These are phyloP conservation scores for Hirundo rustica DNA, from an alignment of 2,797 vertebrate species.

Conservation along the genomic window DNA sequence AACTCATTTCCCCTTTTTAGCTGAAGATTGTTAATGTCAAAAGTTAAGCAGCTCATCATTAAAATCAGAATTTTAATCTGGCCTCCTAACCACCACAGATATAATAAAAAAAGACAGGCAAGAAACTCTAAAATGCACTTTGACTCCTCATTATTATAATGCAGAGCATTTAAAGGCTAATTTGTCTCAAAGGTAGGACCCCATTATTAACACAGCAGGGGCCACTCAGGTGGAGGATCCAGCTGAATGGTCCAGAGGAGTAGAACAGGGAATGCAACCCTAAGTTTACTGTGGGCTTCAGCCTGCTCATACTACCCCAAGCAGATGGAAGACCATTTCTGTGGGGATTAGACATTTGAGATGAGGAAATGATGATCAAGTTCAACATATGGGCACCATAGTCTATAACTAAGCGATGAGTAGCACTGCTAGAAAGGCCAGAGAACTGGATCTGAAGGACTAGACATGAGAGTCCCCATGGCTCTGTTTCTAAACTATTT, in stretches of 20 bases:
- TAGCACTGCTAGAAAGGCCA: not conserved
- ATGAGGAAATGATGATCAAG: not conserved
- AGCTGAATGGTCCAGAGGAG: not conserved
- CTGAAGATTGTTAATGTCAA: not conserved
- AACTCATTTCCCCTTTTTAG: not conserved
- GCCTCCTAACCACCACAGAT: not conserved
- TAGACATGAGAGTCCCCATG: not conserved
- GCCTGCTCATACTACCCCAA: not conserved
- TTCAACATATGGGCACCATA: fast-evolving
- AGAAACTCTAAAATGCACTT: not conserved
- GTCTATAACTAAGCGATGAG: not conserved
- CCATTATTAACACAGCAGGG: not conserved
- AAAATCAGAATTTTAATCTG: not conserved
- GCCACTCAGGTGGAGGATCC: not conserved
- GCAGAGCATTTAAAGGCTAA: not conserved
- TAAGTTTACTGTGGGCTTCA: not conserved
- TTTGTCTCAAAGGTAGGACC: not conserved
- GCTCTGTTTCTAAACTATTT: not conserved
- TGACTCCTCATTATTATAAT: not conserved
- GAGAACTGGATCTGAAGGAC: not conserved
- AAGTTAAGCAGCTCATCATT: not conserved
- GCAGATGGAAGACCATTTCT: not conserved
- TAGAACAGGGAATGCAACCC: not conserved
- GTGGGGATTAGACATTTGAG: not conserved
- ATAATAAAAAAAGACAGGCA: not conserved